Percentiles rank a stretch among this genome's conserved stretches.
phyloP scores from a whole-genome alignment of 2,113 vertebrate species.

The Dascyllus trimaculatus region DNA sequence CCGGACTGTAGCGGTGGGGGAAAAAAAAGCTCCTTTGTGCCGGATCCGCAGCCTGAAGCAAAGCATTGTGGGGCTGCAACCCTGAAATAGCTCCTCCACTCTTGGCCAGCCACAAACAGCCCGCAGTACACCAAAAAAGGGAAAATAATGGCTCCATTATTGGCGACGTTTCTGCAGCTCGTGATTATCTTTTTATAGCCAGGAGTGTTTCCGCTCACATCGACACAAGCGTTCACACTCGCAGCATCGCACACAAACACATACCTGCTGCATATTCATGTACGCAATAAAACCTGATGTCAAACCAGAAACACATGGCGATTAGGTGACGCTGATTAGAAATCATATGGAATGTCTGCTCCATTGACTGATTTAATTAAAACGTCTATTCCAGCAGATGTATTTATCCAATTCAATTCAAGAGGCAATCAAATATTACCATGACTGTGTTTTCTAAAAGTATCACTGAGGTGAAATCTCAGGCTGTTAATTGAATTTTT shows the following conservation, averaged over 20 bases:
- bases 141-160: conserved; percentile 51
- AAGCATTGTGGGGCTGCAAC: conserved; percentile 42
- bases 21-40: not conserved
- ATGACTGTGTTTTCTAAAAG: not conserved
- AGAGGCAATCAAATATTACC: conserved; percentile 7
- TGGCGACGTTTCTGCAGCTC: conserved; percentile 40
- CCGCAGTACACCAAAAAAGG: conserved; percentile 9
- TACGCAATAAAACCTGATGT: conserved; percentile 1
- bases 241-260: not conserved
- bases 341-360: conserved; percentile 6
- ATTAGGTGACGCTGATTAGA: conserved; percentile 17
- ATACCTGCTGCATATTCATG: conserved; percentile 5
- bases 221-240: conserved; percentile 19
- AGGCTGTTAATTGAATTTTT: not conserved
- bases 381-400: conserved; percentile 7
- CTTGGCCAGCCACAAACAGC: conserved; percentile 29
- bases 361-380: conserved; percentile 28
- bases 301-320: conserved; percentile 22
- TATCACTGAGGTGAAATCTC: not conserved
- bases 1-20: not conserved
- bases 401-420: conserved; percentile 9
- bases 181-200: conserved; percentile 64
- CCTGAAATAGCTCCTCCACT: conserved; percentile 27
- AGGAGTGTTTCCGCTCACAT: conserved; percentile 45
- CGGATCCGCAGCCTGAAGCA: conserved; percentile 24